Base-by-base conservation (phyloP, 2,888 invertebrate species). In the Drosophila mimica region DNA sequence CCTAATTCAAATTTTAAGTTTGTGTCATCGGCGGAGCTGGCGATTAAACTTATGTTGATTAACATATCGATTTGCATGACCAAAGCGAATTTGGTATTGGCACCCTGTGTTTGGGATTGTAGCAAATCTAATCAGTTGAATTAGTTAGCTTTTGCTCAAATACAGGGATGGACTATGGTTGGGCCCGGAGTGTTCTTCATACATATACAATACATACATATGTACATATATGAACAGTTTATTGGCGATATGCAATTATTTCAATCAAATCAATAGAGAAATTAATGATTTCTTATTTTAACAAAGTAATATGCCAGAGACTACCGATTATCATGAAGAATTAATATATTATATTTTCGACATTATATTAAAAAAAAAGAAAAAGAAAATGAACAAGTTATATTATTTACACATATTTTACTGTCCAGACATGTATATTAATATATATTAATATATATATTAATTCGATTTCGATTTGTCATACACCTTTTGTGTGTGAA, bases 111-210 rank as follows among this genome's bases (percentile, higher is more conserved):
- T 49, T 13, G 20, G 36, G 15, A 51, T 52, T 28, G 15, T 6
- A 8, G 56, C 13, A 89, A 88, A 85, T 82, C 84, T 89, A 88
- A 84, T 84, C 88, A 70, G 68, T 53, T 57, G 64, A 68, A 85
- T 79, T 71, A 68, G 62, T 82, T 73, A 70, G 61, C 68, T 70
- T 34, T 7, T 57, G 52, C 20, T 28, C 20, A 9, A 54, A 4
- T 20, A 0, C 77, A 77, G 81, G 71, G 49, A 43, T 49, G 81
- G 20, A 61, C 1, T 61, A n/a, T 1, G 33, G n/a, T 17, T 25
- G 13, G 15, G 5, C 17, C 51, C 13, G 3, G 4, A n/a, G 4
- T 20, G 4, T 15, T 48, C 11, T 8, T 28, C 15, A 34, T 28
- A n/a, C 15, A 8, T n/a, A 33, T 46, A 3, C 3, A 38, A 17